Percentiles rank a stretch among this genome's conserved stretches.
Conservation (phyloP, 2,797 vertebrate species). For the Muscicapa striata region DNA sequence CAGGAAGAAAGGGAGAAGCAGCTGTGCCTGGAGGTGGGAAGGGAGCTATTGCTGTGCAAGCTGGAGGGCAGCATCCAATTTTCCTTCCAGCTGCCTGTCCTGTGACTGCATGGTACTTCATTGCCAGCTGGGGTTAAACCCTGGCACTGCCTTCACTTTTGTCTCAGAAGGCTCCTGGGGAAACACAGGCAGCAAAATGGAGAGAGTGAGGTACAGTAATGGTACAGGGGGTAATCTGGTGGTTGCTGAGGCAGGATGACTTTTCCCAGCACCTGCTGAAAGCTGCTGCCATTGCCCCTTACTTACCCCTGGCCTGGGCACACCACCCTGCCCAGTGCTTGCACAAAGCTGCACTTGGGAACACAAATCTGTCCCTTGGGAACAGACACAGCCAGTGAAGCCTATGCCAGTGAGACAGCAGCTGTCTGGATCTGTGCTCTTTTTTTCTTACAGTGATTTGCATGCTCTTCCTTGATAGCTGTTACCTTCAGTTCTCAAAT, state of each 20-base stretch:
- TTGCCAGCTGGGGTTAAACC: background rate
- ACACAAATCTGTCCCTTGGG: background rate
- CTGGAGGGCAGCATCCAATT: background rate
- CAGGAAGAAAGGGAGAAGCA: background rate
- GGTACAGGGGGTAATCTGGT: background rate
- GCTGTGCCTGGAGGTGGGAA: background rate
- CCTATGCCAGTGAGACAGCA: background rate
- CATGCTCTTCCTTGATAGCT: background rate
- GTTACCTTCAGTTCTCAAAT: background rate
- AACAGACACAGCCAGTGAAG: accelerated
- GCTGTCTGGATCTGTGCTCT: background rate
- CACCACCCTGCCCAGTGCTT: background rate
- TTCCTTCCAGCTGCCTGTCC: background rate
- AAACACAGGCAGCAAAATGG: accelerated
- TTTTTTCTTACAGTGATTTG: background rate
- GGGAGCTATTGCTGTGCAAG: background rate
- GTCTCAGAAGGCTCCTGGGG: background rate
- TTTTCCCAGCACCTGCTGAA: background rate
- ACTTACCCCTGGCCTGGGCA: accelerated
- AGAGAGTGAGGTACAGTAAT: background rate
- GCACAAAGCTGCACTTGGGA: background rate
- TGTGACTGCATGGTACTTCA: background rate
- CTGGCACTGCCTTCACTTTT: background rate
- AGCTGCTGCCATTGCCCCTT: background rate
- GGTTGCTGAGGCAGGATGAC: background rate